These are phyloP conservation scores for Drosophila nigricruria DNA, from an alignment of 2,888 invertebrate genomes.

Conservation along the genomic window DNA sequence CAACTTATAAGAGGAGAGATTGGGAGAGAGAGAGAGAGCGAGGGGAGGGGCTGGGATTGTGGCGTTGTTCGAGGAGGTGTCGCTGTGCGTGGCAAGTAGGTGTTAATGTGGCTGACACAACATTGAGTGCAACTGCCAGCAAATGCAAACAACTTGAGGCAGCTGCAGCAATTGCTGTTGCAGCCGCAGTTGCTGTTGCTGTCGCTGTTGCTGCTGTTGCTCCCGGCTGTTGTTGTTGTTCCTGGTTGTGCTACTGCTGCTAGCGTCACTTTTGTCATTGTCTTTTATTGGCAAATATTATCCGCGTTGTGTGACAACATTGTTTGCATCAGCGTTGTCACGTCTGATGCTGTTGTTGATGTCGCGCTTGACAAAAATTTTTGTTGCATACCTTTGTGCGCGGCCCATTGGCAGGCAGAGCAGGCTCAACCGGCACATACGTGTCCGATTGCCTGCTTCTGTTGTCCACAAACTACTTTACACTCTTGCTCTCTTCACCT, in stretches of 20 bases:
- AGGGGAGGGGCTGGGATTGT: not conserved
- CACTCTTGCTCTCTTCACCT: not conserved
- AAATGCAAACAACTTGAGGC: constrained; percentile 62
- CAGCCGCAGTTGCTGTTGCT: not conserved
- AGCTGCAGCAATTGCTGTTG: constrained; percentile 32
- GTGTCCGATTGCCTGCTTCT: constrained; percentile 27
- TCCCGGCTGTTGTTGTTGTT: constrained; percentile 14
- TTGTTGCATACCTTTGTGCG: constrained; percentile 44
- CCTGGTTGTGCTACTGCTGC: not conserved
- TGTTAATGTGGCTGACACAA: constrained; percentile 49
- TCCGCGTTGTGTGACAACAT: constrained; percentile 34
- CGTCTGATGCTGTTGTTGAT: constrained; percentile 2
- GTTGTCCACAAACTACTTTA: not conserved
- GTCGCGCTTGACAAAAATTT: constrained; percentile 22
- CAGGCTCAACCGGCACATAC: constrained; percentile 6
- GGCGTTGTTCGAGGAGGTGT: not conserved
- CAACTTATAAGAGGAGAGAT: not conserved
- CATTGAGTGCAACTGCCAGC: constrained; percentile 47
- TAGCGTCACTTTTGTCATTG: constrained; percentile 39
- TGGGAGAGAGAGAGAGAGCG: not conserved
- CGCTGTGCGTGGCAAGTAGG: constrained; percentile 4
- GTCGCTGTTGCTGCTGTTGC: not conserved
- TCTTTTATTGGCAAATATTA: constrained; percentile 51
- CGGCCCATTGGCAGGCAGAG: not conserved
- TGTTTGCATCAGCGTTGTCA: constrained; percentile 31